These are phyloP conservation scores for Holacanthella duospinosa DNA, from an alignment of 2,888 invertebrate genomes.

Conservation along the genomic window DNA sequence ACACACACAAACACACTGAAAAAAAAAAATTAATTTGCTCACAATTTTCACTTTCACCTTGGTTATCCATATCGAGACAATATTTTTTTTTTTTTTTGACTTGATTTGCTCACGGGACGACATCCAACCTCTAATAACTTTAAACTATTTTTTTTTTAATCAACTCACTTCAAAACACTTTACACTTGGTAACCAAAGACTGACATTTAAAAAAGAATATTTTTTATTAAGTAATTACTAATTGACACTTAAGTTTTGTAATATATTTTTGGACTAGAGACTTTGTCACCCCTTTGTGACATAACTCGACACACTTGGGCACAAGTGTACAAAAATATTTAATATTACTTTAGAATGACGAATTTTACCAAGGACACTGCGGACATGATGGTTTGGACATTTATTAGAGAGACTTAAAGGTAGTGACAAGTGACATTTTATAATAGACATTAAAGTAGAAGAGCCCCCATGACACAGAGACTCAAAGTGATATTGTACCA, in stretches of 20 bases:
- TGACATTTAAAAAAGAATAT: constrained; percentile 36
- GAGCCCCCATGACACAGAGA: too few relatives aligned
- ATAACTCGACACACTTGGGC: neutral
- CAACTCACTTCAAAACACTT: constrained; percentile 36
- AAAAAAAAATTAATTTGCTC: neutral
- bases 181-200: constrained; percentile 38
- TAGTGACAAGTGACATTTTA: too few relatives aligned
- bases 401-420: too few relatives aligned
- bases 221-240: constrained; percentile 22
- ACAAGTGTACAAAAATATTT: neutral
- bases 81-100: neutral
- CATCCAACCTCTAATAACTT: constrained; percentile 13
- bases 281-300: too few relatives aligned
- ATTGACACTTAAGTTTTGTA: constrained; percentile 11
- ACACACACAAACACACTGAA: neutral
- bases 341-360: neutral
- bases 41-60: neutral
- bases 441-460: too few relatives aligned
- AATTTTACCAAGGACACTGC: too few relatives aligned
- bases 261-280: neutral
- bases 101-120: constrained; percentile 15
- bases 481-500: neutral
- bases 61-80: neutral
- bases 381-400: too few relatives aligned
- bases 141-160: constrained; percentile 23